Conservation (phyloP, 1,140 invertebrate genomes). For the Drosophila carrolli region DNA sequence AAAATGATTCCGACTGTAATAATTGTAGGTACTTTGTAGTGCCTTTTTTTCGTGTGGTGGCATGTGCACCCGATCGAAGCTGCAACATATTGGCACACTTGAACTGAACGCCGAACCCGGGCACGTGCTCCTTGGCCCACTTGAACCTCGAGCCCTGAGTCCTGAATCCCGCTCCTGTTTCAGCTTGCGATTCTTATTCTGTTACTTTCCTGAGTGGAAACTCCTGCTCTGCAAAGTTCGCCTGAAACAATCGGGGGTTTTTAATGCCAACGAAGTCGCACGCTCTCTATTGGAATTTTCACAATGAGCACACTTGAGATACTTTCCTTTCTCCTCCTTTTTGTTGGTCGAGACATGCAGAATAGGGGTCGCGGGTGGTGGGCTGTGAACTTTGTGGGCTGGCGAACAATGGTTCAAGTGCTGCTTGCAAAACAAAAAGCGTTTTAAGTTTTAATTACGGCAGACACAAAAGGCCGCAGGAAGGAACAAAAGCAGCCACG, state of each 20-base stretch:
- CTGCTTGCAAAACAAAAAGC: conserved; percentile 82
- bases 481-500: conserved; percentile 16
- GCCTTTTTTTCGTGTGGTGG: conserved; percentile 3
- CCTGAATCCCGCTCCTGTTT: conserved; percentile 7
- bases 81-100: conserved; percentile 76
- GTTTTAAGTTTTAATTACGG: conserved; percentile 81
- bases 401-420: conserved; percentile 77
- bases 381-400: conserved; percentile 67
- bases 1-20: too few relatives aligned
- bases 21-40: too few relatives aligned
- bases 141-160: conserved; percentile 51
- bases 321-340: conserved; percentile 30
- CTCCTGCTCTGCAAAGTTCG: conserved; percentile 42
- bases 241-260: conserved; percentile 38
- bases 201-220: conserved; percentile 16
- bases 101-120: conserved; percentile 38
- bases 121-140: conserved; percentile 63
- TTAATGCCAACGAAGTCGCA: conserved; percentile 61
- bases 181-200: background rate
- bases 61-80: conserved; percentile 63
- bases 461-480: conserved; percentile 58
- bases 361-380: conserved; percentile 24
- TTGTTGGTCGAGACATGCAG: conserved; percentile 43
- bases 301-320: conserved; percentile 77
- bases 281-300: conserved; percentile 78